Percentiles rank a stretch among this genome's conserved stretches.
These are phyloP conservation scores for Platichthys flesus DNA, from an alignment of 2,113 vertebrate species.

Conservation along the genomic window DNA sequence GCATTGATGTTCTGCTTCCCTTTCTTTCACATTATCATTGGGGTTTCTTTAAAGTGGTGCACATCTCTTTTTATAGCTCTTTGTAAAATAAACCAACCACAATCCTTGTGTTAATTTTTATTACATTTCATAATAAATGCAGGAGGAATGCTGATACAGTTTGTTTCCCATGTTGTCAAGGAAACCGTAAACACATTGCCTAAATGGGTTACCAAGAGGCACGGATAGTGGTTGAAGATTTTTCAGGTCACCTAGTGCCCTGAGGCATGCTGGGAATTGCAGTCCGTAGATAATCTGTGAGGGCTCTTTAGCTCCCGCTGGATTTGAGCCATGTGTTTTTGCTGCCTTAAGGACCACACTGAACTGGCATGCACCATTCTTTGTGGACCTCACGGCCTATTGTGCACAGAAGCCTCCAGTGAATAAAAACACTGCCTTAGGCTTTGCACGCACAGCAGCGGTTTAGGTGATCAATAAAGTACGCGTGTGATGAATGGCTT, in stretches of 20 bases:
- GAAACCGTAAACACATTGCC: constrained; percentile 56
- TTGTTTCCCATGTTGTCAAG: constrained; percentile 45
- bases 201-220: constrained; percentile 64
- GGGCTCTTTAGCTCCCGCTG: constrained; percentile 34
- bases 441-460: constrained; percentile 3
- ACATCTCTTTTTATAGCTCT: neutral
- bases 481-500: constrained; percentile 14
- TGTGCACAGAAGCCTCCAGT: constrained; percentile 28
- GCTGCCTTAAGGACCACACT: constrained; percentile 31
- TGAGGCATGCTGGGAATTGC: constrained; percentile 64
- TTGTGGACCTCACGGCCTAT: constrained; percentile 25
- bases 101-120: constrained; percentile 8
- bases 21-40: neutral
- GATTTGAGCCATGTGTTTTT: constrained; percentile 38
- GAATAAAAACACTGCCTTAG: constrained; percentile 27
- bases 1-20: neutral
- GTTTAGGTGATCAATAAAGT: constrained; percentile 29
- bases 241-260: constrained; percentile 63
- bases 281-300: constrained; percentile 47
- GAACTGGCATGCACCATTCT: constrained; percentile 37
- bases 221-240: constrained; percentile 25
- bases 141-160: constrained; percentile 1
- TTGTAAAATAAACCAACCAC: constrained; percentile 12
- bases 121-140: neutral
- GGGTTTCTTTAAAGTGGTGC: constrained; percentile 25